Base-by-base conservation (phyloP, 2,888 invertebrate genomes). In the Leuctra nigra region DNA sequence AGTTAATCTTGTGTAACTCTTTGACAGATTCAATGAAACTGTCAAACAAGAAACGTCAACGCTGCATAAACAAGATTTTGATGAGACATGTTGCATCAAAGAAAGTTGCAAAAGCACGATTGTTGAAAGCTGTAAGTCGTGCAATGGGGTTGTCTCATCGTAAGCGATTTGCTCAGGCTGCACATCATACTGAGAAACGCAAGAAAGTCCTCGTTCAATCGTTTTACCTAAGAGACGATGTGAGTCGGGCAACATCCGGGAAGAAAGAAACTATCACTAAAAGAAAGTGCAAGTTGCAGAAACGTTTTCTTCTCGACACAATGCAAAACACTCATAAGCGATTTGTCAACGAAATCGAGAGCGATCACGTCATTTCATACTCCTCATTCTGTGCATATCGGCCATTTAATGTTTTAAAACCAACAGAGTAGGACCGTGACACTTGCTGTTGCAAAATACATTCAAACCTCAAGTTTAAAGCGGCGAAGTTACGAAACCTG, bases 381-480 rank as follows among this genome's bases (percentile, higher is more conserved):
- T 4, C 36, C 4, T 14, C 36, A 13, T 36, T 36, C 16, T 36
- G 36, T 16, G 3, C n/a, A 4, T 36, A 36, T 36, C 36, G 36
- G 6, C 36, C 36, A 4, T 36, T 36, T 11, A 6, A 36, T 36
- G 3, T 36, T 13, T 33, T 33, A 13, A 6, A 33, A 53, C 54
- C 54, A 22, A 20, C 13, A 3, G 36, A 36, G 22, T 16, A 22
- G 14, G 38, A 53, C 1, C 2, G 54, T 16, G 38, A 53, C 24
- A 53, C 54, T 18, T 53, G 54, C 39, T 11, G 18, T 13, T 53
- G 54, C 35, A 48, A 41, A 14, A 4, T 53, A 13, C 54, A 53
- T 23, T 16, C 33, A 25, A 53, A 53, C 18, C 33, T 53, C 13
- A 38, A 9, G 11, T 53, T 33, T 38, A 53, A 41, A 20, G 54